These are phyloP conservation scores for Catostomus latipinnis DNA, from an alignment of 2,797 vertebrate genomes.

Conservation along the genomic window DNA sequence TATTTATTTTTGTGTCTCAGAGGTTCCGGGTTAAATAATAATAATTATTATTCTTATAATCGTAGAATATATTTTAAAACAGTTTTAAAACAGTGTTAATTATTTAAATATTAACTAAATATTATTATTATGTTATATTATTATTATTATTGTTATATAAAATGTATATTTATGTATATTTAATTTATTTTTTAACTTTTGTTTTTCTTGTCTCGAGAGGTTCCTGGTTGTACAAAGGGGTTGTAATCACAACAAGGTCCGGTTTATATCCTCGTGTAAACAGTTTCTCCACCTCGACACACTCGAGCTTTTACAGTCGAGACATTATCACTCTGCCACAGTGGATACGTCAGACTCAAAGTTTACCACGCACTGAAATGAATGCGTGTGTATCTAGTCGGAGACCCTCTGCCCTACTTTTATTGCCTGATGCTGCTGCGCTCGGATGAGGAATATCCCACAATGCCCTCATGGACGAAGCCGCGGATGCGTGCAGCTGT, in stretches of 20 bases:
- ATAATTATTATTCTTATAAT: too few relatives aligned
- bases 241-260: background rate
- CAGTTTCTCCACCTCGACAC: background rate
- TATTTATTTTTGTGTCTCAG: too few relatives aligned
- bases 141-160: too few relatives aligned
- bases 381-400: slow-evolving; percentile 5
- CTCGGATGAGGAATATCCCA: slow-evolving; percentile 73
- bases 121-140: too few relatives aligned
- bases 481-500: slow-evolving; percentile 58
- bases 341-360: slow-evolving; percentile 3
- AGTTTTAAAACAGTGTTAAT: too few relatives aligned
- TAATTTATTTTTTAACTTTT: too few relatives aligned
- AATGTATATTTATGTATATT: too few relatives aligned
- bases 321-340: background rate
- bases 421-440: slow-evolving; percentile 67
- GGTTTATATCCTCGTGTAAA: slow-evolving; percentile 28
- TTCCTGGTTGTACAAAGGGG: too few relatives aligned
- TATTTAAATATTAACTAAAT: too few relatives aligned
- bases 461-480: slow-evolving; percentile 68
- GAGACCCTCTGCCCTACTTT: slow-evolving; percentile 75
- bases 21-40: too few relatives aligned
- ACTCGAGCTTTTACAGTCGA: background rate
- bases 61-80: too few relatives aligned
- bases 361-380: background rate
- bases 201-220: too few relatives aligned